phyloP scores from a whole-genome alignment of 2,888 invertebrate species.

The Euzetes globulus region DNA sequence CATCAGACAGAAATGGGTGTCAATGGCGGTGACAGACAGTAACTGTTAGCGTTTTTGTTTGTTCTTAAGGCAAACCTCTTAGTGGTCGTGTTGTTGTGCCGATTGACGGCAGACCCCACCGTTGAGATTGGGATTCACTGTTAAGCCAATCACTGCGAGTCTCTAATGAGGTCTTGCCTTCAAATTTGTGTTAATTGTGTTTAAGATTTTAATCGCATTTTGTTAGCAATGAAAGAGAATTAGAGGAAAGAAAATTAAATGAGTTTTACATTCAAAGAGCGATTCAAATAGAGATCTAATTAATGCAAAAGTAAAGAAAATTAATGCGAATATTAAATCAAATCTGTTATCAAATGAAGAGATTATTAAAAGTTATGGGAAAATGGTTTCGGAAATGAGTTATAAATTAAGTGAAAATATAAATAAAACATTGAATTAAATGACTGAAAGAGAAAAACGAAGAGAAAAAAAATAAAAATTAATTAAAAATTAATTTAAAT shows the following conservation, averaged over 20 bases:
- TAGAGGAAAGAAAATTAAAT: background rate
- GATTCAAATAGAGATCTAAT: too few relatives aligned
- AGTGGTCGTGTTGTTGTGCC: slow-evolving; percentile 24
- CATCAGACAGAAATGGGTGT: background rate
- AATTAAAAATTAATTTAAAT: background rate
- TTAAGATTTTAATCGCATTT: background rate
- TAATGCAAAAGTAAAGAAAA: background rate
- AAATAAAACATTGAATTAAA: background rate
- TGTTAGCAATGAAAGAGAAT: slow-evolving; percentile 11
- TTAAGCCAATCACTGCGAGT: slow-evolving; percentile 83
- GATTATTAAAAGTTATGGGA: background rate
- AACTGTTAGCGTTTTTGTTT: background rate
- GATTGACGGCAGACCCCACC: slow-evolving; percentile 60
- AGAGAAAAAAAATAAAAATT: background rate
- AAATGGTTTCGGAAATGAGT: background rate
- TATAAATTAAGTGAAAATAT: background rate
- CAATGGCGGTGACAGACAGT: background rate
- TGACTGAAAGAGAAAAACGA: background rate
- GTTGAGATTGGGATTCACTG: slow-evolving; percentile 75
- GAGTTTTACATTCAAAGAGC: background rate
- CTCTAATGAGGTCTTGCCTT: slow-evolving; percentile 66
- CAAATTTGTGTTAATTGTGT: slow-evolving; percentile 16
- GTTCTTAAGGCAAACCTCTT: slow-evolving; percentile 25
- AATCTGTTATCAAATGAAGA: background rate
- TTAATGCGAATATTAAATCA: background rate